Conservation (phyloP, 2,888 invertebrate genomes). For the Drosophila helvetica region DNA sequence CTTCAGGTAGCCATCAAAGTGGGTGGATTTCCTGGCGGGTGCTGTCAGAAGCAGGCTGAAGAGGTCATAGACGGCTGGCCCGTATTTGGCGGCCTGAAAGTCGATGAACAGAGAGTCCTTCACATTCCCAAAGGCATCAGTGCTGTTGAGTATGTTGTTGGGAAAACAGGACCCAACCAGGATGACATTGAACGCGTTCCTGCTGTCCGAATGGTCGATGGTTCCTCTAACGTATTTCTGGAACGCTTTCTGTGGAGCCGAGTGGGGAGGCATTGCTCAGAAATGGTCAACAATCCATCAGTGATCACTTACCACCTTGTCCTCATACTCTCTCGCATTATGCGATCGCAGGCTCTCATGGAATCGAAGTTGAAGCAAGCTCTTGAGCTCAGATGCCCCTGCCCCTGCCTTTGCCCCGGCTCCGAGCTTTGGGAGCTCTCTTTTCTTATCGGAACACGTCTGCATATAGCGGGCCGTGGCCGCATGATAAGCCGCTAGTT, state of each 20-base stretch:
- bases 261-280: not conserved
- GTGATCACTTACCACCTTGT: slow-evolving; percentile 63
- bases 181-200: slow-evolving; percentile 65
- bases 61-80: slow-evolving; percentile 74
- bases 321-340: slow-evolving; percentile 55
- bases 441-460: slow-evolving; percentile 21
- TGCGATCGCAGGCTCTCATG: slow-evolving; percentile 58
- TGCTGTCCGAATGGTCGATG: slow-evolving; percentile 15
- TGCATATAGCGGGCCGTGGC: slow-evolving; percentile 67
- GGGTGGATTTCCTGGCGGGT: slow-evolving; percentile 58
- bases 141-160: slow-evolving; percentile 72
- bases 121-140: slow-evolving; percentile 41
- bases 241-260: slow-evolving; percentile 52
- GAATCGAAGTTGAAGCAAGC: slow-evolving; percentile 50
- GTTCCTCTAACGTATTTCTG: slow-evolving; percentile 33
- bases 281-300: not conserved
- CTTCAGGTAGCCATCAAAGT: slow-evolving; percentile 74
- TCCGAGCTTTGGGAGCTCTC: slow-evolving; percentile 28
- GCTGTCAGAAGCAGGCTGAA: slow-evolving; percentile 73
- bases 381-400: slow-evolving; percentile 19
- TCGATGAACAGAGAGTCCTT: slow-evolving; percentile 60
- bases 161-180: slow-evolving; percentile 75
- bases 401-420: not conserved
- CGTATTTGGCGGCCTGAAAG: slow-evolving; percentile 64
- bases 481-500: slow-evolving; percentile 80